phyloP scores from a whole-genome alignment of 2,113 vertebrate species.

The Anas platyrhynchos region DNA sequence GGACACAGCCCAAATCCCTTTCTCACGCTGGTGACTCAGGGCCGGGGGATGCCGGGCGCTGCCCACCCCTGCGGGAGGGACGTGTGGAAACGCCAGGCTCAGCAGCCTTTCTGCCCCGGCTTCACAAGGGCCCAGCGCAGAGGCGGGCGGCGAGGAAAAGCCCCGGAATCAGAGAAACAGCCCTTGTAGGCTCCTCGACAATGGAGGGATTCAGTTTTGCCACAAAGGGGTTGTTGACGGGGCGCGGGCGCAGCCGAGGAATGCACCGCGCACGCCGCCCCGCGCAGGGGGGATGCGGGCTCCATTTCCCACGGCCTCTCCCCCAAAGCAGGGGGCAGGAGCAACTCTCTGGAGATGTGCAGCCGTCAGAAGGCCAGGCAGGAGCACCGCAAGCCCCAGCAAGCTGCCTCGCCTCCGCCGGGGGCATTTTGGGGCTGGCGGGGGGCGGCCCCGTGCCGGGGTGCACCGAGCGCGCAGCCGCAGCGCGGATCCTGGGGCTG shows the following conservation, averaged over 20 bases:
- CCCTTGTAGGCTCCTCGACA: background rate
- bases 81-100: background rate
- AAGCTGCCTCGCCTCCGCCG: background rate
- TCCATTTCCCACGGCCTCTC: fast-evolving
- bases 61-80: background rate
- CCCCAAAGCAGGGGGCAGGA: background rate
- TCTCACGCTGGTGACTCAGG: background rate
- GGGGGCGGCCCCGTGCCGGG: background rate
- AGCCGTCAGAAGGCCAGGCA: background rate
- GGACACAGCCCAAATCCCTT: background rate
- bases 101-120: background rate
- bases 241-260: background rate
- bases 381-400: background rate
- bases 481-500: background rate
- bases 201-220: background rate
- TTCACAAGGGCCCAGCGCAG: background rate
- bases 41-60: background rate
- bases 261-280: background rate
- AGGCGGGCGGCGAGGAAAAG: background rate
- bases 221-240: background rate
- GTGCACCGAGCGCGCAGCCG: background rate
- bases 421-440: background rate
- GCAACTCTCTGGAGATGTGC: too few species aligned
- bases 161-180: background rate
- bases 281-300: background rate